Evolutionary conservation across 2,888 invertebrate genomes (phyloP).

Genomic region (Pemphredon lugubris): DNA sequence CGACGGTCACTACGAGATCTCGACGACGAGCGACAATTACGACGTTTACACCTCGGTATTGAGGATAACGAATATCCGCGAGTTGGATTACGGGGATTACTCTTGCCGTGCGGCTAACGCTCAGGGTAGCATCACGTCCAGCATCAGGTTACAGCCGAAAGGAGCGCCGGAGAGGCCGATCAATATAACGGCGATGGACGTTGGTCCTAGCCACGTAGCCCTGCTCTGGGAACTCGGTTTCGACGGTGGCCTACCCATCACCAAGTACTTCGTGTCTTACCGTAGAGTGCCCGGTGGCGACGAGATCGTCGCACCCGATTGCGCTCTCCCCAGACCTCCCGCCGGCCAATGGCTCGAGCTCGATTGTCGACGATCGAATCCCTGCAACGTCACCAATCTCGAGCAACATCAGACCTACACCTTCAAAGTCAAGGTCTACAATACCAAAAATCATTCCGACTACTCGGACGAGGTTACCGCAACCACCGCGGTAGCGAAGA

Average conservation of each 20-base stretch:
- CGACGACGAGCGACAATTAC: conserved; percentile 90
- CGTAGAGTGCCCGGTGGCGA: conserved; percentile 86
- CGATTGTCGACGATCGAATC: conserved; percentile 92
- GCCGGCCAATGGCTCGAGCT: conserved; percentile 89
- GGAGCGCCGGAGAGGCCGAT: conserved; percentile 93
- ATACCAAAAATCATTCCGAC: conserved; percentile 93
- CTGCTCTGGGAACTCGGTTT: conserved; percentile 95
- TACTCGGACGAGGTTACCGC: conserved; percentile 92
- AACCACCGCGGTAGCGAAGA: conserved; percentile 92
- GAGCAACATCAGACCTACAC: conserved; percentile 93
- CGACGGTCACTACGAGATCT: conserved; percentile 93
- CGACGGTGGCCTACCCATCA: conserved; percentile 93
- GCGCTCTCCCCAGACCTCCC: conserved; percentile 83
- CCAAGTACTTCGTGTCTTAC: conserved; percentile 93
- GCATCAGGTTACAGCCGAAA: conserved; percentile 91
- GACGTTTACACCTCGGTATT: conserved; percentile 93
- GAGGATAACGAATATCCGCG: conserved; percentile 87
- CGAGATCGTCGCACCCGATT: conserved; percentile 85
- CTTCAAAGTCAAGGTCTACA: conserved; percentile 94
- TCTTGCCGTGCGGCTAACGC: conserved; percentile 93
- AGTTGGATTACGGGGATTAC: conserved; percentile 95
- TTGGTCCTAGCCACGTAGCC: conserved; percentile 90
- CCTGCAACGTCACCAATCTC: conserved; percentile 92
- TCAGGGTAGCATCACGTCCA: conserved; percentile 89
- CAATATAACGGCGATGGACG: conserved; percentile 87